Evolutionary conservation across 2,888 invertebrate species (phyloP).

Genomic region (Scaptomyza flava): DNA sequence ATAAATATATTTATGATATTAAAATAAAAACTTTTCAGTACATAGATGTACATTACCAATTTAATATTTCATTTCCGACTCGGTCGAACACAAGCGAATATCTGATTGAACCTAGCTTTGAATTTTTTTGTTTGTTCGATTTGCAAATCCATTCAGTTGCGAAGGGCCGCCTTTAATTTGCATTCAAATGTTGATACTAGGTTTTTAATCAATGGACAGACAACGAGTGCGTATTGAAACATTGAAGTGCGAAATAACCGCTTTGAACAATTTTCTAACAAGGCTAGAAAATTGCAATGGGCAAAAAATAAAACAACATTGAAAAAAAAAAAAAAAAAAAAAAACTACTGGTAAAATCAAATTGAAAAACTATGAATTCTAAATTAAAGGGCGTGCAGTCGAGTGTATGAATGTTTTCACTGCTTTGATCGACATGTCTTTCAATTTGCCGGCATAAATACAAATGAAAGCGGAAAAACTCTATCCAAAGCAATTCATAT

Average conservation of each 20-base stretch:
- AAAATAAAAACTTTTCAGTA: no score
- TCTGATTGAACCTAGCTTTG: neutral
- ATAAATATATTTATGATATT: no score
- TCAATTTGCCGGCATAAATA: conserved; percentile 20
- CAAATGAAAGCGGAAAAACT: neutral
- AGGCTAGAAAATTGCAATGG: conserved; percentile 16
- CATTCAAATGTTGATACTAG: conserved; percentile 23
- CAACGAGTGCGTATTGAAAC: conserved; percentile 24
- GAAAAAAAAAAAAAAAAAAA: conserved; percentile 1
- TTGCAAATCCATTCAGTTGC: conserved; percentile 6
- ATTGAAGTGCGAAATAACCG: conserved; percentile 35
- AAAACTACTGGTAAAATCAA: conserved; percentile 9
- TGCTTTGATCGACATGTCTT: conserved; percentile 20
- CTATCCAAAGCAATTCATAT: neutral
- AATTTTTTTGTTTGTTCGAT: neutral
- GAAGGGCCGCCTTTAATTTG: conserved; percentile 29
- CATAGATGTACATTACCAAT: neutral
- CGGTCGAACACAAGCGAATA: neutral
- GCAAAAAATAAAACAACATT: conserved; percentile 1
- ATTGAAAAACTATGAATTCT: conserved; percentile 27
- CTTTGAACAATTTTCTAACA: conserved; percentile 47
- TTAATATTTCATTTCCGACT: neutral
- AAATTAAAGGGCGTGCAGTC: conserved; percentile 19
- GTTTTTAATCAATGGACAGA: conserved; percentile 47
- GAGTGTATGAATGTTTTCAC: conserved; percentile 30